These are phyloP conservation scores for Halisarca cf. caerulea DNA, from an alignment of 37 sponge, comb jelly and placozoan species.

Conservation along the genomic window DNA sequence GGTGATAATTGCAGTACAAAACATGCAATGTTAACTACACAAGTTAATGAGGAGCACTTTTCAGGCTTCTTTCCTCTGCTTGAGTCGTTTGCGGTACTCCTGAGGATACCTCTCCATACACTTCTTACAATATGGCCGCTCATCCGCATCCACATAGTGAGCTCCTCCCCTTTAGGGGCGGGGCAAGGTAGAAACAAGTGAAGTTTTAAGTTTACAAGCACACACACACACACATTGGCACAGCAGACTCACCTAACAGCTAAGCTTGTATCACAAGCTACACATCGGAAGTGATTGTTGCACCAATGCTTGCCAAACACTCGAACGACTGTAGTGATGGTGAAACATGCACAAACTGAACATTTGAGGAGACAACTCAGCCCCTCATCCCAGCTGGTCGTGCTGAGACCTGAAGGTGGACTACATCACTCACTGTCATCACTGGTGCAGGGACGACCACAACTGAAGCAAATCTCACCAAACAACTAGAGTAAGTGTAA, in stretches of 20 bases:
- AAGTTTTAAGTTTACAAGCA: background rate
- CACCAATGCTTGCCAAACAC: constrained; percentile 96
- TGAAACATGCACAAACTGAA: no score
- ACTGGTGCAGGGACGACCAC: constrained; percentile 79
- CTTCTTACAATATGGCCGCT: constrained; percentile 90
- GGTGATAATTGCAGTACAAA: no score
- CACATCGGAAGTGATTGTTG: constrained; percentile 90
- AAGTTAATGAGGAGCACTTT: no score
- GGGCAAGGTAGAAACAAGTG: no score
- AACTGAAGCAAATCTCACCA: constrained; percentile 95
- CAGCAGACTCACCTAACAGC: constrained; percentile 55
- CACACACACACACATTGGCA: background rate
- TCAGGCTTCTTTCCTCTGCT: constrained; percentile 58
- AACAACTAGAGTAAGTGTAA: constrained; percentile 61
- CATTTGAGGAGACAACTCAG: no score
- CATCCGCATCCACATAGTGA: constrained; percentile 89
- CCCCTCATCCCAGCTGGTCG: background rate
- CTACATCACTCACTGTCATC: constrained; percentile 72
- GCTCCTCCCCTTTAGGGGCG: constrained; percentile 62
- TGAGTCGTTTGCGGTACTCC: constrained; percentile 88
- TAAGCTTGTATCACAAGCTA: constrained; percentile 80
- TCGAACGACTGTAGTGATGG: constrained; percentile 58
- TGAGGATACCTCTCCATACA: constrained; percentile 91
- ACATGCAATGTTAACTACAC: no score
- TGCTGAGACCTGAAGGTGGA: background rate